A percentile compares a stretch with the other conserved stretches of the same genome.
Conservation (phyloP, 2,113 vertebrate species). For the Stomatorhinus ivindoensis region DNA sequence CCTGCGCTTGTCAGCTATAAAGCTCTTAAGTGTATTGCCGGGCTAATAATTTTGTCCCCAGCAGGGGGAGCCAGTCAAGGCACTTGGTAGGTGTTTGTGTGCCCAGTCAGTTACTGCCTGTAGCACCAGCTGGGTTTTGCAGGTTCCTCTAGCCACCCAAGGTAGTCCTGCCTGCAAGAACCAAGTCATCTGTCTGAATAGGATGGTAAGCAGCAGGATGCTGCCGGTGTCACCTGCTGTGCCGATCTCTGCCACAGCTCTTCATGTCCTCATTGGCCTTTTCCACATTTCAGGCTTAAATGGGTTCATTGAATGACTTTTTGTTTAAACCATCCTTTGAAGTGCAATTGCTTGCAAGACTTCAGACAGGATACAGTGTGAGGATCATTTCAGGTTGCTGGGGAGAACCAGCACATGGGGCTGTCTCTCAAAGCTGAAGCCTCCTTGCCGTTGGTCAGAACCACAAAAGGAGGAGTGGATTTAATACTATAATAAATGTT, state of each 20-base stretch:
- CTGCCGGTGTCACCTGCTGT: neutral
- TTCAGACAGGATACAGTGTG: slow-evolving; percentile 33
- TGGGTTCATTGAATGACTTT: neutral
- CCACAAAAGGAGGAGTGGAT: slow-evolving; percentile 45
- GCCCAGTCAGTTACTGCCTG: neutral
- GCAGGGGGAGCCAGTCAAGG: neutral
- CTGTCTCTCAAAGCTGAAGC: slow-evolving; percentile 43
- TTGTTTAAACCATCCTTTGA: neutral
- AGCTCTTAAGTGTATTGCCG: too few relatives aligned
- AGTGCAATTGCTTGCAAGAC: neutral
- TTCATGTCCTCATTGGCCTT: neutral
- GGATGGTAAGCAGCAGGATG: neutral
- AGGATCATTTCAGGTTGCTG: slow-evolving; percentile 37
- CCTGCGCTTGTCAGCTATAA: neutral
- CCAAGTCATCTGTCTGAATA: neutral
- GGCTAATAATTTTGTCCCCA: neutral
- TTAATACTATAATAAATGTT: slow-evolving; percentile 67
- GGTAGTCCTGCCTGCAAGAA: neutral
- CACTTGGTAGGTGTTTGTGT: neutral
- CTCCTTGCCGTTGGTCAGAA: slow-evolving; percentile 43
- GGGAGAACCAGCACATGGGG: slow-evolving; percentile 41
- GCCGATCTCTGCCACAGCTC: neutral
- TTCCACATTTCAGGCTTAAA: neutral
- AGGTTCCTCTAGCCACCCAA: neutral
- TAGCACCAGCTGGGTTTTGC: neutral